Percentiles rank a stretch among this genome's conserved stretches.
phyloP scores from a whole-genome alignment of 2,113 vertebrate genomes.

The Zosterops hypoxanthus region DNA sequence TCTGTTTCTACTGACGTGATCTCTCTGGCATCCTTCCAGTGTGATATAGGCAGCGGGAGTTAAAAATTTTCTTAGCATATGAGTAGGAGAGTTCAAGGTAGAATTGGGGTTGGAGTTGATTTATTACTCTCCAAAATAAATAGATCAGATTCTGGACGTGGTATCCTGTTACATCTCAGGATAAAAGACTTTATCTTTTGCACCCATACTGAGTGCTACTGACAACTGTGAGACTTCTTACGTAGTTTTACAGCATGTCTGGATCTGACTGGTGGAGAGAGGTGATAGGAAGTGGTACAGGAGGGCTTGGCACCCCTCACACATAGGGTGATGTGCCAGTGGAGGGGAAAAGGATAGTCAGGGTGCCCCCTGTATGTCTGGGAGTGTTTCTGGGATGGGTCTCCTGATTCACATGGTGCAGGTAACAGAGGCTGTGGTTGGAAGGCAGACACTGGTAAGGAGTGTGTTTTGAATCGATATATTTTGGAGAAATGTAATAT shows the following conservation, averaged over 20 bases:
- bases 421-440: not conserved
- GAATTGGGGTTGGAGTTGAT: not conserved
- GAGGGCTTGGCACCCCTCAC: not conserved
- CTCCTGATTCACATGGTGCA: not conserved
- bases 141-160: not conserved
- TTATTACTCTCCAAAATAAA: not conserved
- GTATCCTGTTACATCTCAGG: not conserved
- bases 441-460: not conserved
- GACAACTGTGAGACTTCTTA: not conserved
- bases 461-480: not conserved
- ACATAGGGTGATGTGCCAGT: rapidly evolving
- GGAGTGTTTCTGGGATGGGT: not conserved
- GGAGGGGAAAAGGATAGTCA: not conserved
- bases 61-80: not conserved
- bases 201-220: not conserved
- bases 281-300: not conserved
- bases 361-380: not conserved
- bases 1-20: not conserved
- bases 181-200: not conserved
- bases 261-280: not conserved
- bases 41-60: not conserved
- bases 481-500: not conserved
- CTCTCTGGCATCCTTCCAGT: not conserved
- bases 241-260: not conserved
- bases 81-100: not conserved